Evolutionary conservation across 2,888 invertebrate species (phyloP).

Genomic region (Synergus itoensis): DNA sequence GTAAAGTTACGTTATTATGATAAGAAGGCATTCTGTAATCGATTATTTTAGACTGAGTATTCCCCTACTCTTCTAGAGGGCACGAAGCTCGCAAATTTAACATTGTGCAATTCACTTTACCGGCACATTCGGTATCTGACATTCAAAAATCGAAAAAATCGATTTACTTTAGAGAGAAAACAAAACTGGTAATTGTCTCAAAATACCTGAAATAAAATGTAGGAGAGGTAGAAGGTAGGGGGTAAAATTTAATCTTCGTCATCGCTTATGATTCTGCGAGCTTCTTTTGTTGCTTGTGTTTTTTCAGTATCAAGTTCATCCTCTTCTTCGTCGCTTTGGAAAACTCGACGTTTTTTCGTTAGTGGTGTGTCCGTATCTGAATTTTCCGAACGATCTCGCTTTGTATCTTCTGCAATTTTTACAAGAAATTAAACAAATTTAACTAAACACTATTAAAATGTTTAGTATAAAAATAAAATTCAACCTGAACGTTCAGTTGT

Average conservation of each 20-base stretch:
- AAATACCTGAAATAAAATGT: neutral
- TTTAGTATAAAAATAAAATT: neutral
- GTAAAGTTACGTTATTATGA: neutral
- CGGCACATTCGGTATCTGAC: neutral
- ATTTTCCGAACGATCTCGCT: constrained; percentile 64
- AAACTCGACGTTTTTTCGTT: constrained; percentile 70
- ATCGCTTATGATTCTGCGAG: constrained; percentile 62
- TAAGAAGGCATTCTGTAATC: constrained; percentile 2
- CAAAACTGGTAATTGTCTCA: neutral
- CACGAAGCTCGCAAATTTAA: neutral
- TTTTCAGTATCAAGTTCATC: constrained; percentile 47
- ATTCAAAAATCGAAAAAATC: neutral
- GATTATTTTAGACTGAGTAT: neutral
- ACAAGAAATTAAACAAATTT: neutral
- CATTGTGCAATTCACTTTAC: neutral
- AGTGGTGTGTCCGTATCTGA: constrained; percentile 64
- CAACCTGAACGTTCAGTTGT: neutral
- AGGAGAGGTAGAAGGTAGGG: neutral
- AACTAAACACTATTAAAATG: neutral
- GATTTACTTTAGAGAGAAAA: neutral
- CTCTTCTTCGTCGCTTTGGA: constrained; percentile 72
- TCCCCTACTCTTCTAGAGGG: neutral
- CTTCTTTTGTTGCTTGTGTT: constrained; percentile 55
- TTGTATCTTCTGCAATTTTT: constrained; percentile 60
- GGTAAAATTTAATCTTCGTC: constrained; percentile 65